Base-by-base conservation (phyloP, 1,140 invertebrate genomes). In the Pseudomyrmex pallidus region DNA sequence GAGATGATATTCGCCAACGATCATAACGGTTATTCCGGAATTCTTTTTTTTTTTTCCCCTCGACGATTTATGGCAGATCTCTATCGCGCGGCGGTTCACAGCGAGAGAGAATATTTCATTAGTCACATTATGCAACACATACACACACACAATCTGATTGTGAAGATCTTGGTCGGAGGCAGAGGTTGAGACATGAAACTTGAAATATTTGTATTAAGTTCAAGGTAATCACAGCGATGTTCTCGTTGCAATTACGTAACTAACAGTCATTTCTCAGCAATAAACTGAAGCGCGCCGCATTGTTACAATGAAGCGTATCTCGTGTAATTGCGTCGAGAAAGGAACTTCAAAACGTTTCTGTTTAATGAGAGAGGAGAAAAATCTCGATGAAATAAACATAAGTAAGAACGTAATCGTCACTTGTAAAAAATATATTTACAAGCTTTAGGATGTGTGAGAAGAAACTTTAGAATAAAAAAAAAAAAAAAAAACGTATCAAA, bases 1-100 rank as follows among this genome's bases (percentile, higher is more conserved):
- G 74, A 44, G 74, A 67, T 84, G 74, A 84, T 84, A 77, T 84
- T 78, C 63, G 63, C 82, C 46, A 80, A 66, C 63, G 63, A 82
- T 74, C 82, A 44, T 84, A 84, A 84, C 82, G 82, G 82, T 84
- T 80, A 72, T 17, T 10, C 1, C 2, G 7, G 9, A n/a, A 3
- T 35, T 35, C 35, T 35, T 35, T 35, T 35, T 35, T 25, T 25
- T 57, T 70, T 80, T 80, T 66, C 66, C 3, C 44, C 12, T 48
- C 35, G 76, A 61, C 76, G 76, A 80, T 80, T 80, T 80, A 80
- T 80, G 76, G 66, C 46, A 80, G 76, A 80, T 80, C 66, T 4
- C n/a, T 70, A 80, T 80, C 76, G 48, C n/a, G 46, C 76, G 44
- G 54, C 76, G 46, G 76, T 70, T 80, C 54, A 72, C 66, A 59